Evolutionary conservation across 30 jellyfish, hydroid and myxozoan genomes (phyloP), one percentile per base, ranked within the genome.

Genomic region (Calvadosia cruxmelitensis): DNA sequence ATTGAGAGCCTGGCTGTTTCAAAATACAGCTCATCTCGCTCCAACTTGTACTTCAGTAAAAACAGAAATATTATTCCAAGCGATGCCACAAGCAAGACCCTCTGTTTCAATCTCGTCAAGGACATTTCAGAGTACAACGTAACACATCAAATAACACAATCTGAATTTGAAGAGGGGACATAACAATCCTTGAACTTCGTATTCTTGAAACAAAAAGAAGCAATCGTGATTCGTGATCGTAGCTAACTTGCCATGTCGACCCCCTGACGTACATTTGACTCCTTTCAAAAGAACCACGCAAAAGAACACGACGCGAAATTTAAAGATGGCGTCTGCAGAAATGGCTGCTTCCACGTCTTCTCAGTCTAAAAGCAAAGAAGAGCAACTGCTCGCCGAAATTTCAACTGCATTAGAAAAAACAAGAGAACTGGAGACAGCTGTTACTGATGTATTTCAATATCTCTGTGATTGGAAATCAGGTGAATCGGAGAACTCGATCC

Each of bases 301-400:
- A n/a, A n/a, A n/a, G n/a, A n/a, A n/a, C n/a, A n/a, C n/a, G n/a
- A n/a, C n/a, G n/a, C n/a, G n/a, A n/a, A n/a, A n/a, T n/a, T n/a
- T n/a, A n/a, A n/a, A n/a, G n/a, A 42, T 42, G 57, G 57, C 57
- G 57, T 42, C 57, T 5, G 20, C 57, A 42, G 57, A 42, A 42
- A 42, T 5, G 10, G 20, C 15, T 42, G 10, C 57, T 5, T 5
- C 10, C 20, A 5, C 57, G 10, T 42, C 57, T 5, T 5, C 10
- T 42, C 57, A 42, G 20, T 10, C 20, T 20, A 20, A 42, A 5
- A 20, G 57, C 57, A 42, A 42, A 42, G 57, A 42, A 42, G 20
- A 42, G 20, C 15, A 20, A 10, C 57, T 42, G 15, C 20, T 42
- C 15, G 15, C 10, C 57, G 57, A 42, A 5, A 5, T 42, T 20